Evolutionary conservation across 2,888 invertebrate species (phyloP), one percentile per base, ranked within the genome.

Genomic region (Tinea pellionella): DNA sequence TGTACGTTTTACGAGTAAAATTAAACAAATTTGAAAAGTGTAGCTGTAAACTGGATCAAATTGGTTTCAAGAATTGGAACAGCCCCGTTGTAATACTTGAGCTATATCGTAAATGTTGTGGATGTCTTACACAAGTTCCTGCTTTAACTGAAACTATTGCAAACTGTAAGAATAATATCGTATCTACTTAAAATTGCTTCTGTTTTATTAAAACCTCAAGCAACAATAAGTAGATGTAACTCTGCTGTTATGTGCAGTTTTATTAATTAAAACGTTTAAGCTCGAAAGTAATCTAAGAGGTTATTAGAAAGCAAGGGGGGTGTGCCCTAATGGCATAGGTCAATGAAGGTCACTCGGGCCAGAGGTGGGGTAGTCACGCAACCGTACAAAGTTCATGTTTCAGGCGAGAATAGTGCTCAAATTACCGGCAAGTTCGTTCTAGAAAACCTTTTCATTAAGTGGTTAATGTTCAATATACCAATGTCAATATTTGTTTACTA

Each of bases 321-420:
- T 66, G 71, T 65, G 70, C 69, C 69, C 70, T 69, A 71, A 72
- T 71, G 76, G 70, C 75, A 65, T n/a, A 76, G 78, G 77, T 77
- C 74, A 62, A 60, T 61, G 59, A 75, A 76, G 75, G 78, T 74
- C 69, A 68, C 60, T 11, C 53, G 60, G 65, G 68, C 64, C 65
- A 66, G 68, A 70, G 73, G 70, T 66, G 65, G 69, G 66, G 63
- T 67, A 71, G 75, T 71, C 79, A 80, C 78, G 80, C 77, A 71
- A 77, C 65, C 65, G 61, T 53, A 18, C 59, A 37, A 29, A 64
- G 63, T 66, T 69, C 63, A 67, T 64, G 69, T 68, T 61, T 64
- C 66, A 37, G n/a, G 11, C 62, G 65, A 62, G 56, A 61, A 65
- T 59, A 29, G 13, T 55, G 24, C 11, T n/a, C 9, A 55, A 18